Evolutionary conservation across 2,113 vertebrate genomes (phyloP).

Genomic region (Macroglossus sobrinus): DNA sequence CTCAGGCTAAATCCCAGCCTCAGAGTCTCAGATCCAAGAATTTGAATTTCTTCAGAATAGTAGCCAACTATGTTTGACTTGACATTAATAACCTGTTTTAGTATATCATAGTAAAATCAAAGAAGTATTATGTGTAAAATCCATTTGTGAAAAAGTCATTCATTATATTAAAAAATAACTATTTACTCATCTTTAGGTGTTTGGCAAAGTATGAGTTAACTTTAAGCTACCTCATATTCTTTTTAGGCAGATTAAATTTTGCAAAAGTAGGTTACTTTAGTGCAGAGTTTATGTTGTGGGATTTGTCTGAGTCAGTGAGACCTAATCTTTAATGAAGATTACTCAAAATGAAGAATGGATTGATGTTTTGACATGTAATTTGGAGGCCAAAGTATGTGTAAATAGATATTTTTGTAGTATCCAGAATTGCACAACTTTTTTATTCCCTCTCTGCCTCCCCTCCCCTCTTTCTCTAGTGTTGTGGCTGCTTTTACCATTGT

Average conservation of each 20-base stretch:
- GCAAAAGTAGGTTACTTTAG: neutral
- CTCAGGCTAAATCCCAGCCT: neutral
- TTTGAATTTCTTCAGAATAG: neutral
- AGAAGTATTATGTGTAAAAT: neutral
- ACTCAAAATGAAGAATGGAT: neutral
- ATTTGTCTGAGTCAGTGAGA: conserved; percentile 19
- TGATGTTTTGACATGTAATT: neutral
- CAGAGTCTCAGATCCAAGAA: neutral
- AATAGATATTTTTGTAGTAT: neutral
- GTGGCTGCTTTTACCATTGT: neutral
- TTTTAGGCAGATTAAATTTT: neutral
- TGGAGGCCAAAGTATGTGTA: neutral
- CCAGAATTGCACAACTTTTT: neutral
- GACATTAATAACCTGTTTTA: neutral
- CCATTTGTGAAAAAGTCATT: neutral
- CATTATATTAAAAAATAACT: neutral
- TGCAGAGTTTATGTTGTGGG: neutral
- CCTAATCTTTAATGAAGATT: neutral
- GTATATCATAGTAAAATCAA: neutral
- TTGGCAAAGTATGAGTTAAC: neutral
- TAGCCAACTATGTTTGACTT: neutral
- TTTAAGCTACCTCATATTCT: neutral
- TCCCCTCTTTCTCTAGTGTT: neutral
- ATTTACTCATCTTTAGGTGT: neutral
- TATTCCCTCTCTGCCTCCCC: neutral